phyloP scores from a whole-genome alignment of 2,888 invertebrate genomes.

The Julus scanicus region DNA sequence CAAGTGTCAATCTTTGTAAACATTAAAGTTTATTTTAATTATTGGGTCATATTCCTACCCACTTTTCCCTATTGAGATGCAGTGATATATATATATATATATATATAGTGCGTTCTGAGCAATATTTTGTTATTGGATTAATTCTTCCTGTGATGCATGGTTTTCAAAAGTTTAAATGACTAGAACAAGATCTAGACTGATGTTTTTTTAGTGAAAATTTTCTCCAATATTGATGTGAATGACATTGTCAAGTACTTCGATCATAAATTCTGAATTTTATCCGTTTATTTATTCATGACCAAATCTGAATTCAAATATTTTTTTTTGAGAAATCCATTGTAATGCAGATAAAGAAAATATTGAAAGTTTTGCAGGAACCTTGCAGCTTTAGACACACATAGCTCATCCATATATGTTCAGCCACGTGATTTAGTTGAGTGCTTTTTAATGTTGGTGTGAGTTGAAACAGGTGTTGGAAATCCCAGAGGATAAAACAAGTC shows the following conservation, averaged over 20 bases:
- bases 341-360: neutral
- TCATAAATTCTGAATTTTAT: neutral
- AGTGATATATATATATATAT: no score
- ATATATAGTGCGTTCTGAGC: no score
- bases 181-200: neutral
- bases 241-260: neutral
- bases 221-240: neutral
- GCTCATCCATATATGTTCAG: neutral
- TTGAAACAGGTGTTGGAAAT: neutral
- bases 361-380: no score
- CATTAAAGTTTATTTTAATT: no score
- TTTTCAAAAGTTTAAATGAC: neutral
- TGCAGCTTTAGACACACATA: neutral
- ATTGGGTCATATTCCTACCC: no score
- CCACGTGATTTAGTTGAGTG: constrained; percentile 5
- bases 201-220: neutral
- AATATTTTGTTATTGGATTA: no score
- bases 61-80: no score
- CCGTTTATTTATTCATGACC: neutral
- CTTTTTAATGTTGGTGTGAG: neutral
- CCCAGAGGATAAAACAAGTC: neutral
- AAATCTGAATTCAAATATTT: neutral
- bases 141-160: neutral
- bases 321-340: neutral
- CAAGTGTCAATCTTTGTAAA: no score